Percentiles rank a stretch among this genome's conserved stretches.
These are phyloP conservation scores for Sardinella longiceps DNA, from an alignment of 2,797 vertebrate species.

Conservation along the genomic window DNA sequence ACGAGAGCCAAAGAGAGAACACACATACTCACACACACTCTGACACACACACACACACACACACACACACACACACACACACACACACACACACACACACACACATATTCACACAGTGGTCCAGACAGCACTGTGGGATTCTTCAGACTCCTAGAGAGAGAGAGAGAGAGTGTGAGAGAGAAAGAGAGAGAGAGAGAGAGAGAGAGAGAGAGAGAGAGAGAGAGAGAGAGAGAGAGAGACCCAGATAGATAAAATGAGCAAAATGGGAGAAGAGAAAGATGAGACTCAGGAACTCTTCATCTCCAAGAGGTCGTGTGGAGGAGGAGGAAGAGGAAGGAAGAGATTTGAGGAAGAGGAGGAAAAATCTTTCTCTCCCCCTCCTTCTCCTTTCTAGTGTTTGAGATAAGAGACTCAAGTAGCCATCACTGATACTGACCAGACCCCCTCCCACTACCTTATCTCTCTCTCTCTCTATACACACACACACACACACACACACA, in stretches of 20 bases:
- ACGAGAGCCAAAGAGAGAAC: no score
- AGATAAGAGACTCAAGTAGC: no score
- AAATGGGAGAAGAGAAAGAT: neutral
- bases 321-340: no score
- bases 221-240: neutral
- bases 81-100: conserved; percentile 8
- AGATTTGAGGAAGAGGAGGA: neutral
- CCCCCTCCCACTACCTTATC: no score
- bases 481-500: no score
- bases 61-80: neutral
- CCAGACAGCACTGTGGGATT: neutral
- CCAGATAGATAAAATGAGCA: neutral
- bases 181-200: neutral
- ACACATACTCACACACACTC: neutral
- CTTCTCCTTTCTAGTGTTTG: no score
- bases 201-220: neutral
- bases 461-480: no score
- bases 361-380: no score
- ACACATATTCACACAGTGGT: neutral
- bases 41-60: no score
- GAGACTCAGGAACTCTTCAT: neutral
- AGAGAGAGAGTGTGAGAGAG: no score
- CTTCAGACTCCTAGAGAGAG: neutral
- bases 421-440: no score
- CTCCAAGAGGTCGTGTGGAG: neutral